These are phyloP conservation scores for Scaptomyza graminum DNA, from an alignment of 1,140 invertebrate species.

Conservation along the genomic window DNA sequence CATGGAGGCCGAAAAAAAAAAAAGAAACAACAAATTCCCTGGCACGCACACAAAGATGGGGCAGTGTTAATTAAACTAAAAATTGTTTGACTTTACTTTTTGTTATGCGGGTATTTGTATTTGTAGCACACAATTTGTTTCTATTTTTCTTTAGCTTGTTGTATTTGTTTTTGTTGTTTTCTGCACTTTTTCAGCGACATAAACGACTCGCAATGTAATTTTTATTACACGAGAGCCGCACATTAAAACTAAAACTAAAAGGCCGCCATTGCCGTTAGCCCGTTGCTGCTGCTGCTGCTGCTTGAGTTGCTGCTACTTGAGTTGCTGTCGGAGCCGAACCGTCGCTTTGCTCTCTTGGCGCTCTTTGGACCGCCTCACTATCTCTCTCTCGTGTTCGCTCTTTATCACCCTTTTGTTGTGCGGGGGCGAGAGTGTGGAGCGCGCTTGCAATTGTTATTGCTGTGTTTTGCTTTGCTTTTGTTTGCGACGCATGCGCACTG, in stretches of 20 bases:
- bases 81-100: conserved; percentile 29
- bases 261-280: conserved; percentile 56
- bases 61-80: conserved; percentile 36
- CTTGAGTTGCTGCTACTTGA: conserved; percentile 19
- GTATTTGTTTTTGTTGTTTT: conserved; percentile 36
- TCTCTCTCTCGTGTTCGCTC: conserved; percentile 18
- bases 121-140: conserved; percentile 50
- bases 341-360: conserved; percentile 18
- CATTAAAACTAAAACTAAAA: conserved; percentile 68
- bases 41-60: conserved; percentile 12
- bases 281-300: conserved; percentile 42
- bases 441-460: conserved; percentile 43
- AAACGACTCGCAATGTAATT: conserved; percentile 72
- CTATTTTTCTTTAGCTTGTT: conserved; percentile 53
- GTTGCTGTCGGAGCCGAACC: conserved; percentile 23
- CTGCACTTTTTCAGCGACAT: conserved; percentile 63
- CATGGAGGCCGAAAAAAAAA: conserved; percentile 11
- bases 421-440: conserved; percentile 27
- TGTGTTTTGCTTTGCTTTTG: conserved; percentile 39
- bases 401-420: conserved; percentile 13
- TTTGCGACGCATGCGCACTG: conserved; percentile 55
- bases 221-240: conserved; percentile 73
- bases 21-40: conserved; percentile 4
- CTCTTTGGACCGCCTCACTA: conserved; percentile 27
- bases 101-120: conserved; percentile 39